Percentiles rank a stretch among this genome's conserved stretches.
Conservation (phyloP, 2,113 vertebrate genomes). For the Platichthys stellatus region DNA sequence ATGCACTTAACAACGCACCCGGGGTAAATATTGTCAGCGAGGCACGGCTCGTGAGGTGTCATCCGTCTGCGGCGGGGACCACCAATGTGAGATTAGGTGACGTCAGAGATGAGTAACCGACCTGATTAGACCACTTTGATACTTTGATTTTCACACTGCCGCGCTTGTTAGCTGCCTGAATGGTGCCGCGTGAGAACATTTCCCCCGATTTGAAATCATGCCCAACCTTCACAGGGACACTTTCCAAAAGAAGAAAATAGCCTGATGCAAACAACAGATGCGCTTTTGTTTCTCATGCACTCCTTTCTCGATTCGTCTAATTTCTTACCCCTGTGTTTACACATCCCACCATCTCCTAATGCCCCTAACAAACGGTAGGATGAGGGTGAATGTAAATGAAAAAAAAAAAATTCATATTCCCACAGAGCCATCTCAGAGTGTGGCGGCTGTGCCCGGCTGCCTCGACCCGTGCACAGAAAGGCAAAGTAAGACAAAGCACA, state of each 20-base stretch:
- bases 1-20: constrained; percentile 70
- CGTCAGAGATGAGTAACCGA: constrained; percentile 75
- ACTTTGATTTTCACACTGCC: too few species aligned
- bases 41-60: constrained; percentile 71
- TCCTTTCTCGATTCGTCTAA: constrained; percentile 64
- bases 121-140: constrained; percentile 78
- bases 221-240: constrained; percentile 50
- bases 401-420: constrained; percentile 77
- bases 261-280: constrained; percentile 64
- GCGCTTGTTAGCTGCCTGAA: constrained; percentile 52
- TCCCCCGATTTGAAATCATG: constrained; percentile 59
- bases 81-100: constrained; percentile 72
- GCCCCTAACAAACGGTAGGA: constrained; percentile 65
- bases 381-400: constrained; percentile 73
- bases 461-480: constrained; percentile 36
- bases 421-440: constrained; percentile 57
- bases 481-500: constrained; percentile 63
- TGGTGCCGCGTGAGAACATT: constrained; percentile 50
- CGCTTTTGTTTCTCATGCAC: constrained; percentile 47
- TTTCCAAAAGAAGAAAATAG: constrained; percentile 58
- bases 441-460: constrained; percentile 37
- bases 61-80: constrained; percentile 64
- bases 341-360: constrained; percentile 66
- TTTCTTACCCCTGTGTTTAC: constrained; percentile 66
- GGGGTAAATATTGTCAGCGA: constrained; percentile 71